Percentiles rank a stretch among this genome's conserved stretches.
phyloP scores from a whole-genome alignment of 2,888 invertebrate genomes.

The Apoderus coryli region DNA sequence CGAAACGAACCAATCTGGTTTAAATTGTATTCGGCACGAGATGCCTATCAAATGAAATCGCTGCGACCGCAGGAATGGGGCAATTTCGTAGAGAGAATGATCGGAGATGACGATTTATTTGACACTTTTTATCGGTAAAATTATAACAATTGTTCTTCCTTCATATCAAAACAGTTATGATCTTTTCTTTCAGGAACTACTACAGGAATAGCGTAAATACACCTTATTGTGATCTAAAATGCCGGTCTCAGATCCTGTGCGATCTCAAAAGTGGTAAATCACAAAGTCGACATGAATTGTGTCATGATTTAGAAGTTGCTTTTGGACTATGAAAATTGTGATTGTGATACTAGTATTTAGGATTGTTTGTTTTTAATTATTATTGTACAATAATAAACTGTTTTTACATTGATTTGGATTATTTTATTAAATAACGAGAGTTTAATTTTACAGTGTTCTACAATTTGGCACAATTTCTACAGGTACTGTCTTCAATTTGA shows the following conservation, averaged over 20 bases:
- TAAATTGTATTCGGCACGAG: constrained; percentile 69
- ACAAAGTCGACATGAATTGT: constrained; percentile 66
- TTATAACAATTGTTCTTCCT: no score
- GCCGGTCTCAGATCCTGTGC: constrained; percentile 70
- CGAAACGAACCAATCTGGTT: constrained; percentile 60
- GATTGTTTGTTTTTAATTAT: no score
- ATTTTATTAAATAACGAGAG: no score
- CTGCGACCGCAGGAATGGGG: constrained; percentile 84
- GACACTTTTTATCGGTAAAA: constrained; percentile 73
- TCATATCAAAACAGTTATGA: no score
- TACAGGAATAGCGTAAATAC: constrained; percentile 77
- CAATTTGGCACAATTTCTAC: no score
- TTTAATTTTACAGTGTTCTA: no score
- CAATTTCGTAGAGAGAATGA: constrained; percentile 71
- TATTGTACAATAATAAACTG: no score
- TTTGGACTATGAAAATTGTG: no score
- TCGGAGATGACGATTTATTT: constrained; percentile 68
- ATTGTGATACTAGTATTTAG: no score
- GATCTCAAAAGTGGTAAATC: constrained; percentile 75
- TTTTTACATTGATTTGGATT: no score
- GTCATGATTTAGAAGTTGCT: constrained; percentile 52
- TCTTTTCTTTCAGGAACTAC: constrained; percentile 58
- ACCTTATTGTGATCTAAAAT: constrained; percentile 64
- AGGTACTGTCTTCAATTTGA: no score
- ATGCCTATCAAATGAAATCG: constrained; percentile 69